A percentile compares a stretch with the other conserved stretches of the same genome.
Evolutionary conservation across 2,113 vertebrate species (phyloP).

Genomic region (Phasianus colchicus): DNA sequence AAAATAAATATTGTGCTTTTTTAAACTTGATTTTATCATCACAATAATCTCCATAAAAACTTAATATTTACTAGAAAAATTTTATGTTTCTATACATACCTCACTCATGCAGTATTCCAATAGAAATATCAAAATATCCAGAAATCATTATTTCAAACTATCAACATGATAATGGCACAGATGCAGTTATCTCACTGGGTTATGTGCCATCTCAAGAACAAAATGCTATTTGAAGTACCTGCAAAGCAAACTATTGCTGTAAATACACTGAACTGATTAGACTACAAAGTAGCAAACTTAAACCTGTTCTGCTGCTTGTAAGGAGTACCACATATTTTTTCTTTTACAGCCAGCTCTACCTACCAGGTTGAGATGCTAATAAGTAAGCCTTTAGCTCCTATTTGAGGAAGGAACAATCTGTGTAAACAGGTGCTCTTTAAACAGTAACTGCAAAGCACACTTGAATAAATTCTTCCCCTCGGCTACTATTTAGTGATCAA

Average conservation of each 20-base stretch:
- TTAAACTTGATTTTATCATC: background rate
- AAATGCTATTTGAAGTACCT: background rate
- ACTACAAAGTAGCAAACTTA: background rate
- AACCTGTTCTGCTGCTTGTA: background rate
- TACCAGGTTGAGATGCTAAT: background rate
- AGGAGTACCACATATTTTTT: background rate
- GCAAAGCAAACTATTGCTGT: background rate
- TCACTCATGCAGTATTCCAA: background rate
- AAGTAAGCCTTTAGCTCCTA: constrained; percentile 1
- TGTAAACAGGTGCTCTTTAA: constrained; percentile 25
- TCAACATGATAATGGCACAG: background rate
- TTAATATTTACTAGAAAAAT: background rate
- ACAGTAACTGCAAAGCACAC: constrained; percentile 14
- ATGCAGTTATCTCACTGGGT: background rate
- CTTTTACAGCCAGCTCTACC: background rate
- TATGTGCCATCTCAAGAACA: background rate
- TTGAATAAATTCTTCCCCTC: constrained; percentile 3
- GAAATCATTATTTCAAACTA: background rate
- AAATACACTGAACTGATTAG: background rate
- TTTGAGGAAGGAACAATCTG: background rate
- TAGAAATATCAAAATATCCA: background rate
- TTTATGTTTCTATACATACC: background rate
- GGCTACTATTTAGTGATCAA: background rate
- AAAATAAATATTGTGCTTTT: background rate
- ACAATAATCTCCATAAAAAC: background rate